Conservation (phyloP, 2,888 invertebrate species). For the Epirrita christyi region DNA sequence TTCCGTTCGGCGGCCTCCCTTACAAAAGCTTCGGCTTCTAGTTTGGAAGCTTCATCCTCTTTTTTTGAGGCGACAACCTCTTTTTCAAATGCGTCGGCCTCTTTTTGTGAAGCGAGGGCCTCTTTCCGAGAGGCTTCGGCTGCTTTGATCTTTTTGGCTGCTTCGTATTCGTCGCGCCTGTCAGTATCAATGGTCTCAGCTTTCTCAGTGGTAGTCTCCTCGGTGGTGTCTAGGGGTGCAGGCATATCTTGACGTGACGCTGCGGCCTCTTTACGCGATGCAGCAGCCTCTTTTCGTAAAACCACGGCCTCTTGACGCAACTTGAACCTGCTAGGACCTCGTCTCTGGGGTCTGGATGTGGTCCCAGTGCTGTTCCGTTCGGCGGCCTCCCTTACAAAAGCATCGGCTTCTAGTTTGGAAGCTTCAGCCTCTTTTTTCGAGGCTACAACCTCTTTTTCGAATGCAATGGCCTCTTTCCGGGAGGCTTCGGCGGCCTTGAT, state of each 20-base stretch:
- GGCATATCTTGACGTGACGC: slow-evolving; percentile 41
- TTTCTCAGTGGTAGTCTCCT: slow-evolving; percentile 44
- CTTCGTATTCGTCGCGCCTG: slow-evolving; percentile 45
- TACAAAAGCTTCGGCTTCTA: slow-evolving; percentile 26
- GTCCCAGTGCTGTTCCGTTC: slow-evolving; percentile 26
- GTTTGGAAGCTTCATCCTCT: slow-evolving; percentile 25
- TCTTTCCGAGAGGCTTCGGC: slow-evolving; percentile 45
- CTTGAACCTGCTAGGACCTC: slow-evolving; percentile 24
- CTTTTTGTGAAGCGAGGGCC: slow-evolving; percentile 28
- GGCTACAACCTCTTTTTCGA: slow-evolving; percentile 36
- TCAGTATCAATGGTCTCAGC: slow-evolving; percentile 18
- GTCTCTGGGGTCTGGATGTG: slow-evolving; percentile 22
- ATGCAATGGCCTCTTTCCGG: slow-evolving; percentile 45
- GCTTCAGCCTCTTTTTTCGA: slow-evolving; percentile 26
- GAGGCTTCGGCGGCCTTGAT: slow-evolving; percentile 47
- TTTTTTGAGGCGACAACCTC: slow-evolving; percentile 26
- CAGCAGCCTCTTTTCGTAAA: slow-evolving; percentile 20
- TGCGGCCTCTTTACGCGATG: slow-evolving; percentile 18
- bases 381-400: slow-evolving; percentile 21
- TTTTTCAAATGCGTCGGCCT: slow-evolving; percentile 36
- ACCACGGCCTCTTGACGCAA: slow-evolving; percentile 21
- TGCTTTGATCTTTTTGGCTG: slow-evolving; percentile 51
- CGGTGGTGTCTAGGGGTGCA: background rate
- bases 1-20: slow-evolving; percentile 25
- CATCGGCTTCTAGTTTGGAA: slow-evolving; percentile 27